A percentile compares a stretch with the other conserved stretches of the same genome.
Conservation (phyloP, 2,113 vertebrate genomes). For the Prochilodus magdalenae region DNA sequence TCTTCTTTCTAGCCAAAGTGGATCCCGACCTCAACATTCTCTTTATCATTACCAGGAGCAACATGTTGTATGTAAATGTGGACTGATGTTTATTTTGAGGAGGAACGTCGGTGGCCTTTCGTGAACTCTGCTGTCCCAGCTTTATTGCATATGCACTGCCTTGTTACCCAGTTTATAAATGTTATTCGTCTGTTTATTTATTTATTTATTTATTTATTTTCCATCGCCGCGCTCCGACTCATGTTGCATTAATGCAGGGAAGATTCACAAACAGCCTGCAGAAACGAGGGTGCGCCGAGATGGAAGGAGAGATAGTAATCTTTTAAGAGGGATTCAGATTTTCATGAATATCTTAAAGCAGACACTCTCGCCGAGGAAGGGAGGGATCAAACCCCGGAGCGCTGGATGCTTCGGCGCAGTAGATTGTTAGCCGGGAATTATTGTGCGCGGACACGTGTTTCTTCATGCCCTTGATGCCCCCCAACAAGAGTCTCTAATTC, state of each 20-base stretch:
- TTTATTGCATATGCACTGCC: constrained; percentile 72
- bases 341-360: constrained; percentile 76
- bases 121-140: constrained; percentile 47
- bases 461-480: constrained; percentile 17
- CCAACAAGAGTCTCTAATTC: background rate
- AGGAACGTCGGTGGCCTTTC: constrained; percentile 62
- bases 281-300: constrained; percentile 64
- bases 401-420: constrained; percentile 43
- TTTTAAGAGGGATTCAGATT: constrained; percentile 72
- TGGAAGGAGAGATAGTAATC: constrained; percentile 75
- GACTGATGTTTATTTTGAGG: constrained; percentile 31
- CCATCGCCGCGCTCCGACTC: constrained; percentile 27
- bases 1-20: constrained; percentile 41
- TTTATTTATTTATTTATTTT: constrained; percentile 10
- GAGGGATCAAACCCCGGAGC: constrained; percentile 52
- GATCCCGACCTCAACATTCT: constrained; percentile 37
- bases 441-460: constrained; percentile 60
- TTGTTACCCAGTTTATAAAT: constrained; percentile 71
- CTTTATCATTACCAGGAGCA: constrained; percentile 63
- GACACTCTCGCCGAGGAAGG: constrained; percentile 37
- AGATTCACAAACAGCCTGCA: constrained; percentile 59
- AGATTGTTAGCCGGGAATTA: constrained; percentile 68
- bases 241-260: constrained; percentile 63
- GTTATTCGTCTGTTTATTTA: constrained; percentile 42
- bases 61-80: constrained; percentile 65